Evolutionary conservation across 53 echinoderm and acorn worm genomes (phyloP).

Genomic region (Holothuria leucospilota): DNA sequence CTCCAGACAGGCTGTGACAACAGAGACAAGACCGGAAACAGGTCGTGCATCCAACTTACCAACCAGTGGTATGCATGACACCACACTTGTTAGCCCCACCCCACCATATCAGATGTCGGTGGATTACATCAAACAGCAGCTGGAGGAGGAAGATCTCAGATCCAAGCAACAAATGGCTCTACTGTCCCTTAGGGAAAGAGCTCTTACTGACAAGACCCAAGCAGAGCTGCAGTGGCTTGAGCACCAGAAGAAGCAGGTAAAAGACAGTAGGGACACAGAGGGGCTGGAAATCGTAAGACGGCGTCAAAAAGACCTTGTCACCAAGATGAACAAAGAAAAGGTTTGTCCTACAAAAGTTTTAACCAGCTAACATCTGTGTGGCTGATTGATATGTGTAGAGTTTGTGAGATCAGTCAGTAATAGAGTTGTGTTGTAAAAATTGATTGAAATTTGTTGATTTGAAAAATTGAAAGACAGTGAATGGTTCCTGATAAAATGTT

Average conservation of each 20-base stretch:
- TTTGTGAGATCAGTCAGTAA: no score
- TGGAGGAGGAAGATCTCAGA: conserved; percentile 86
- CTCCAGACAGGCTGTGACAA: neutral
- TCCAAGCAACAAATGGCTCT: conserved; percentile 88
- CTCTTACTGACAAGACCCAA: conserved; percentile 85
- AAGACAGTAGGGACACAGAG: conserved; percentile 74
- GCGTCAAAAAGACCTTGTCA: conserved; percentile 69
- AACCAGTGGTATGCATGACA: neutral
- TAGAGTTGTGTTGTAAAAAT: no score
- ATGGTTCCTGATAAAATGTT: neutral
- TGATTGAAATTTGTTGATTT: no score
- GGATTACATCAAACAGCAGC: conserved; percentile 81
- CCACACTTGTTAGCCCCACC: neutral
- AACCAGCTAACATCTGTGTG: no score
- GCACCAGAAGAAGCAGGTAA: conserved; percentile 80
- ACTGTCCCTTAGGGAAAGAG: conserved; percentile 85
- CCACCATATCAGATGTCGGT: conserved; percentile 37
- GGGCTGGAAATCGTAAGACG: conserved; percentile 71
- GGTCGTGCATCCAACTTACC: neutral
- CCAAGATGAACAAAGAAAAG: conserved; percentile 85
- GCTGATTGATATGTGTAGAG: no score
- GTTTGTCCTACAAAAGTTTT: conserved; percentile 39
- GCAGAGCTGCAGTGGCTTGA: conserved; percentile 96
- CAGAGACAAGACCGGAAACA: conserved; percentile 46
- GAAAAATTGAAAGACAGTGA: neutral